These are phyloP conservation scores for Watsonalla binaria DNA, from an alignment of 2,888 invertebrate genomes.

Conservation along the genomic window DNA sequence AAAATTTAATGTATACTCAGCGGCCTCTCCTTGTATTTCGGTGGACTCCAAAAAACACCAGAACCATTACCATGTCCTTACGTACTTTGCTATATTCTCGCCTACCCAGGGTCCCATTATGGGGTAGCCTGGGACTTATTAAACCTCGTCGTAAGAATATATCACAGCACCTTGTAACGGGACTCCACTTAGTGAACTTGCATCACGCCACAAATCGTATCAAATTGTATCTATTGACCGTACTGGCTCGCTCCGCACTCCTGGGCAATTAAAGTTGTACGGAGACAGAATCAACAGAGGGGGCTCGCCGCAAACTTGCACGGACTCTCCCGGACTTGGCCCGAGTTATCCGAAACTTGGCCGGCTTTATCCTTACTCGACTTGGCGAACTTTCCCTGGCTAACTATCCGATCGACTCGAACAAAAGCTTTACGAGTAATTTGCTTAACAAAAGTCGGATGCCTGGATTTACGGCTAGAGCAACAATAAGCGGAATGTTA, in stretches of 20 bases:
- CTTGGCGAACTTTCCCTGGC: slow-evolving; percentile 23
- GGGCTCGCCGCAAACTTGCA: slow-evolving; percentile 39
- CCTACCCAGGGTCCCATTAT: no score
- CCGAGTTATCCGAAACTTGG: slow-evolving; percentile 38
- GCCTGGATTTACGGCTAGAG: slow-evolving; percentile 30
- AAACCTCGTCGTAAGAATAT: slow-evolving; percentile 15
- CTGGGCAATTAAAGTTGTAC: slow-evolving; percentile 60
- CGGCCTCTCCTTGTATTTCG: no score
- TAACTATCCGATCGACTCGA: slow-evolving; percentile 55
- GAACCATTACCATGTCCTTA: no score
- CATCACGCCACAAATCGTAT: slow-evolving; percentile 42
- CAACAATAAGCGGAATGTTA: not conserved
- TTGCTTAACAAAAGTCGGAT: slow-evolving; percentile 54
- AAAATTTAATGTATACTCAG: no score
- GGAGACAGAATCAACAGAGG: slow-evolving; percentile 43
- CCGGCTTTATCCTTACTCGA: slow-evolving; percentile 43
- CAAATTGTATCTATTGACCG: slow-evolving; percentile 59
- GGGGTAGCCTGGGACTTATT: no score
- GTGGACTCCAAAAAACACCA: no score
- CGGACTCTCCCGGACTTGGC: slow-evolving; percentile 19
- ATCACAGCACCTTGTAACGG: slow-evolving; percentile 32
- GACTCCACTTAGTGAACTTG: slow-evolving; percentile 21
- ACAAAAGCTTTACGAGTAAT: slow-evolving; percentile 62
- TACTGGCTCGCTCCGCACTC: slow-evolving; percentile 10
- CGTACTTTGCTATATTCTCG: no score